Percentiles rank a stretch among this genome's conserved stretches.
Conservation (phyloP, 2,888 invertebrate genomes). For the Pristionchus maxplancki region DNA sequence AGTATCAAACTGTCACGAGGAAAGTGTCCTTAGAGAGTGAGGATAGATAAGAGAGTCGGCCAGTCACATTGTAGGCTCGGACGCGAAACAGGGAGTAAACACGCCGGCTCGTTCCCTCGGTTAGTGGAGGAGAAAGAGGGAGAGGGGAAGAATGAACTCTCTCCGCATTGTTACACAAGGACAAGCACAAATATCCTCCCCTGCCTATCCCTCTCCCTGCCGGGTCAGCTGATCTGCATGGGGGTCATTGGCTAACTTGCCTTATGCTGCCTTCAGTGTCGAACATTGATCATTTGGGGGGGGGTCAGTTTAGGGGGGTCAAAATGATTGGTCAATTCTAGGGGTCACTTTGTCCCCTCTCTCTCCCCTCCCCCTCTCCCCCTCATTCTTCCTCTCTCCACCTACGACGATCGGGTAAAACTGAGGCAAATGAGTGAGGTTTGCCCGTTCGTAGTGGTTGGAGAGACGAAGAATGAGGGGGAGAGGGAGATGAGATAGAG, state of each 20-base stretch:
- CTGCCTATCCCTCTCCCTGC: neutral
- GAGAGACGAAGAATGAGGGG: no score
- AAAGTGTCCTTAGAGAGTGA: constrained; percentile 5
- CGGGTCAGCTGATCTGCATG: neutral
- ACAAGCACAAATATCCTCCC: neutral
- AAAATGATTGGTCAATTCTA: no score
- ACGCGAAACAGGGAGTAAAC: neutral
- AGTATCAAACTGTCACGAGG: constrained; percentile 6
- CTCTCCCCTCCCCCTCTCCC: no score
- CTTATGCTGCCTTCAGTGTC: no score
- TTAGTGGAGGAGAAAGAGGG: neutral
- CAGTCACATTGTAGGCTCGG: constrained; percentile 21
- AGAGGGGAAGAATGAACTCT: neutral
- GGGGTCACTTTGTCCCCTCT: no score
- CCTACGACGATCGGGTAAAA: no score
- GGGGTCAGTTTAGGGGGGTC: no score
- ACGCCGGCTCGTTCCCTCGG: neutral
- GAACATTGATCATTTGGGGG: no score
- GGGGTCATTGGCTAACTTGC: neutral
- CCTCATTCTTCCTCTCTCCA: no score
- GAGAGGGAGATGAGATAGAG: no score
- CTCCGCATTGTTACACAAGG: neutral
- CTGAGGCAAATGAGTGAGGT: no score
- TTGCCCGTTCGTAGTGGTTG: no score
- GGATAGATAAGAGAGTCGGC: neutral